Conservation (phyloP, 2,888 invertebrate species). For the Ormyrus thymus region DNA sequence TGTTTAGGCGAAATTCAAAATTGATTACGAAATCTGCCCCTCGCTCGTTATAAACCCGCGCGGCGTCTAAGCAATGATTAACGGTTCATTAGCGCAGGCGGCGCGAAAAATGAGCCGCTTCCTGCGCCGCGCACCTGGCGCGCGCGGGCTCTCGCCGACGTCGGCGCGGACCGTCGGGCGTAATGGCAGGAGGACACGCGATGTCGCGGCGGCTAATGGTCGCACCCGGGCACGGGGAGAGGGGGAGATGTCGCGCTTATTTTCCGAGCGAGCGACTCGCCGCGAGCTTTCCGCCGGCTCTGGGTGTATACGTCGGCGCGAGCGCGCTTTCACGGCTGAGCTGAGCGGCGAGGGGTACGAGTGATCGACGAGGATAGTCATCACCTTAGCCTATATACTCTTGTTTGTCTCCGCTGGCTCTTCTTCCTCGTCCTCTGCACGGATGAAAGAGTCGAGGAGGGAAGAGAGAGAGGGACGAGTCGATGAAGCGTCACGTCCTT, state of each 20-base stretch:
- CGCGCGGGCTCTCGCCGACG: constrained; percentile 4
- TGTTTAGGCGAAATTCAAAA: not conserved
- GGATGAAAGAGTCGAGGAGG: not conserved
- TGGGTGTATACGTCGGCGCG: too few species aligned
- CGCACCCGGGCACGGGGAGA: constrained; percentile 12
- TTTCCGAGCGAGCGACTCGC: constrained; percentile 33
- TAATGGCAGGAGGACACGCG: constrained; percentile 31
- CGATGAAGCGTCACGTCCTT: constrained; percentile 67
- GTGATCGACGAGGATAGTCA: not conserved
- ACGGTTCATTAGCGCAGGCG: not conserved
- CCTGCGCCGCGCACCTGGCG: not conserved
- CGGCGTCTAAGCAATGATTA: not conserved
- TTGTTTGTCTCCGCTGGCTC: too few species aligned
- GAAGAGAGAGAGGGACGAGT: constrained; percentile 57
- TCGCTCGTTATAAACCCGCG: too few species aligned
- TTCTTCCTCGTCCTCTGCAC: not conserved
- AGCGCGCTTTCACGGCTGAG: constrained; percentile 16
- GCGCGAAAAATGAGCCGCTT: not conserved
- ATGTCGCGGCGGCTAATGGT: constrained; percentile 8
- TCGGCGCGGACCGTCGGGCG: not conserved
- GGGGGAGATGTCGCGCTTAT: constrained; percentile 7
- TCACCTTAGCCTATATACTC: too few species aligned
- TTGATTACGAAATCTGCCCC: too few species aligned
- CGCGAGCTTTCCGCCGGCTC: constrained; percentile 6
- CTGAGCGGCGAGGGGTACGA: constrained; percentile 34